These are phyloP conservation scores for Brachymystax lenok DNA, from an alignment of 2,797 vertebrate genomes.

Conservation along the genomic window DNA sequence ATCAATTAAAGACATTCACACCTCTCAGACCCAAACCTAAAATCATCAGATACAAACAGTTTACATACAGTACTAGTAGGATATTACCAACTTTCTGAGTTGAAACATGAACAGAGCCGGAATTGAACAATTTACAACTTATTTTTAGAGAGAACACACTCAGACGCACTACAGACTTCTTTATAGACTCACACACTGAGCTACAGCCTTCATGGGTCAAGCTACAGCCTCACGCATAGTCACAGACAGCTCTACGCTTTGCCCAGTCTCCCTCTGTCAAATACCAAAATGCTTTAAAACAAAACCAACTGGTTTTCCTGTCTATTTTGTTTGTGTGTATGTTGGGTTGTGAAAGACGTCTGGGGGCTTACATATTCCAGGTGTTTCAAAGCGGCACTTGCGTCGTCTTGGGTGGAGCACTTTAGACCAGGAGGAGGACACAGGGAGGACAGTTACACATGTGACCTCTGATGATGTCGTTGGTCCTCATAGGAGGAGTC, in stretches of 20 bases:
- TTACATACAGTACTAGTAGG: neutral
- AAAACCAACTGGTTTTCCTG: conserved; percentile 9
- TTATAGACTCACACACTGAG: neutral
- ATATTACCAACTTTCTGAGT: neutral
- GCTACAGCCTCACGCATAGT: neutral
- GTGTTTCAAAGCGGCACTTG: conserved; percentile 73
- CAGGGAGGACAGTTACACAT: conserved; percentile 66
- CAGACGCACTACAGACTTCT: neutral
- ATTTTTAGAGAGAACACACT: neutral
- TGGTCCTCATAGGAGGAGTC: conserved; percentile 20
- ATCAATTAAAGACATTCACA: conserved; percentile 7
- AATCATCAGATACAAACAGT: neutral
- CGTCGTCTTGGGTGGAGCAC: conserved; percentile 65
- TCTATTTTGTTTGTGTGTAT: conserved; percentile 13
- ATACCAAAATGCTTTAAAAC: conserved; percentile 36
- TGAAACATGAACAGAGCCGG: neutral
- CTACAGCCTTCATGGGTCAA: neutral
- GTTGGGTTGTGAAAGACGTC: conserved; percentile 6
- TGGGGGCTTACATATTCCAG: conserved; percentile 75
- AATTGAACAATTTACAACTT: neutral
- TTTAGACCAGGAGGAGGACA: conserved; percentile 68
- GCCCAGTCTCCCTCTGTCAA: conserved; percentile 4
- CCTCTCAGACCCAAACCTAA: neutral
- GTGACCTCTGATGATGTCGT: conserved; percentile 4
- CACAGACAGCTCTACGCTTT: neutral